These are phyloP conservation scores for Sternarchorhynchus goeldii DNA, from an alignment of 2,797 vertebrate genomes.

Conservation along the genomic window DNA sequence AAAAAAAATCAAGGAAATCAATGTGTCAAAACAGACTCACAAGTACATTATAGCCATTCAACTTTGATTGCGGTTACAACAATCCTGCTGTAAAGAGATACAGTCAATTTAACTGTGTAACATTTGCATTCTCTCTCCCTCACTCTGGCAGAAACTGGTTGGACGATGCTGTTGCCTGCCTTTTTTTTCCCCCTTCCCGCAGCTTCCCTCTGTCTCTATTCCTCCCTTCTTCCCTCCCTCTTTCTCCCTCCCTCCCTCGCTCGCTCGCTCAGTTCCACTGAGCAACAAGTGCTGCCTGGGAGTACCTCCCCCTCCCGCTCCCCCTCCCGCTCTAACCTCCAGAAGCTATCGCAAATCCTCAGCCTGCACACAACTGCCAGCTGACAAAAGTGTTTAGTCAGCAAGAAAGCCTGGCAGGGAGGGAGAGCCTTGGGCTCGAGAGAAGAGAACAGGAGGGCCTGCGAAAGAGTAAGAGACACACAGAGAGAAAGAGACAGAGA, in stretches of 20 bases:
- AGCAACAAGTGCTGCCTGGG: slow-evolving; percentile 62
- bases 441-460: slow-evolving; percentile 32
- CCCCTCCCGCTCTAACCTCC: slow-evolving; percentile 64
- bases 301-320: slow-evolving; percentile 49
- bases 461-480: slow-evolving; percentile 20
- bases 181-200: slow-evolving; percentile 26
- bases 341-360: slow-evolving; percentile 76
- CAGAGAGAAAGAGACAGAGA: slow-evolving; percentile 15
- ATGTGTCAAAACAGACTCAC: not conserved
- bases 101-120: slow-evolving; percentile 12
- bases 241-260: slow-evolving; percentile 26
- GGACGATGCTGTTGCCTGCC: slow-evolving; percentile 54
- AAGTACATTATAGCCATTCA: slow-evolving; percentile 3
- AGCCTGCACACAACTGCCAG: slow-evolving; percentile 73
- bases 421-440: slow-evolving; percentile 45
- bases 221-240: slow-evolving; percentile 18
- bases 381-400: slow-evolving; percentile 85
- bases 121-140: slow-evolving; percentile 40
- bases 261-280: slow-evolving; percentile 56
- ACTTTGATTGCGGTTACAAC: slow-evolving; percentile 36
- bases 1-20: not conserved
- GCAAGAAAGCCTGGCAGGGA: slow-evolving; percentile 65
- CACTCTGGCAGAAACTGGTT: slow-evolving; percentile 54
- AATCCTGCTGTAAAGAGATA: slow-evolving; percentile 38
- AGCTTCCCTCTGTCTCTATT: slow-evolving; percentile 59